Base-by-base conservation (phyloP, 1,140 invertebrate genomes). In the Lysiphlebus fabarum region DNA sequence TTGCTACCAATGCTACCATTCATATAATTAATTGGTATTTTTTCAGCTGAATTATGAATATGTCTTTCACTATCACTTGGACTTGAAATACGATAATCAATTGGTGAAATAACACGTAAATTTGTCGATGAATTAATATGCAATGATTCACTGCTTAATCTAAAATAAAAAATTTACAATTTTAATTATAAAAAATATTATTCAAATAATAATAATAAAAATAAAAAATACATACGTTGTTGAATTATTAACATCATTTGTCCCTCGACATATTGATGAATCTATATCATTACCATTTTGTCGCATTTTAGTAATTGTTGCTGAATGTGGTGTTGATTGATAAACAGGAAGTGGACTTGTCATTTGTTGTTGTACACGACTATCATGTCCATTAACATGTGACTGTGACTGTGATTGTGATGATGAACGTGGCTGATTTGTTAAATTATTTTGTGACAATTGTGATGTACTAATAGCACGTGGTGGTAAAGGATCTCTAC, bases 381-480 rank as follows among this genome's bases (percentile, higher is more conserved):
- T 56, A 44, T 65, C 61, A 34, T 60, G 59, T 37, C 64, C 61
- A 56, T 53, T 68, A 58, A 41, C 61, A 53, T 70, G 70, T 11
- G 71, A 56, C 38, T 72, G 53, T n/a, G 70, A 70, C 55, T 73
- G 67, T 38, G 81, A 79, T n/a, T n/a, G n/a, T 56, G 82, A 79
- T 65, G 77, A 76, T 68, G 69, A 70, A 48, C 65, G 59, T 62
- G 59, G 60, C 17, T 68, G 65, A 58, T 71, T 65, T 6, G 67
- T 71, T 37, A 65, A 58, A 50, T 66, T 67, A 58, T 64, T 67
- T 45, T 71, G 67, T 5, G 66, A 59, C 44, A 76, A 59, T 69
- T 83, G 80, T 65, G 83, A 82, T 63, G 82, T 74, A 61, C 74
- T 75, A 62, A 80, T 71, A 44, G 75, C 73, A 53, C 81, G 78